phyloP scores from a whole-genome alignment of 2,888 invertebrate species.

The Torymus tubicola region DNA sequence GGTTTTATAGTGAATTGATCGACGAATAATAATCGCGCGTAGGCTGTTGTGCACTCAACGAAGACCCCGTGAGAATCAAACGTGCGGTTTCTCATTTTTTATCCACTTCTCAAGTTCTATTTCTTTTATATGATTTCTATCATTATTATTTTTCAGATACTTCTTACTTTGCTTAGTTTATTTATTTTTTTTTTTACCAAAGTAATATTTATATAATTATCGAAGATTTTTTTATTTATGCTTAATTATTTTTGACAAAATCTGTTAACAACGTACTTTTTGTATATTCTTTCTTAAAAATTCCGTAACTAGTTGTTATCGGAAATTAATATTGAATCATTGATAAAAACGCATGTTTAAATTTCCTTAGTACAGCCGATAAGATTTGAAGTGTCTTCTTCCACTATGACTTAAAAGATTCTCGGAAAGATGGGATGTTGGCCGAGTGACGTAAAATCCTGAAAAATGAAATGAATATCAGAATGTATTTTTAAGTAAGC shows the following conservation, averaged over 20 bases:
- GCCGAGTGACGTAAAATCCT: conserved; percentile 17
- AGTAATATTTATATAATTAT: not conserved
- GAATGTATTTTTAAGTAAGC: not conserved
- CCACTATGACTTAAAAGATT: conserved; percentile 30
- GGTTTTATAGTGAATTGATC: conserved; percentile 53
- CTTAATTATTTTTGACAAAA: not conserved
- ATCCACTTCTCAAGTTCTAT: not conserved
- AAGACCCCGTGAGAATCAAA: conserved; percentile 34
- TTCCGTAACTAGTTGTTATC: not conserved
- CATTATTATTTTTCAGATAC: too few species aligned
- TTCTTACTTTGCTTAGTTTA: not conserved
- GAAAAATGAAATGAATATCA: conserved; percentile 12
- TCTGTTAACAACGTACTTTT: too few species aligned
- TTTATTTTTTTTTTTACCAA: not conserved
- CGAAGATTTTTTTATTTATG: not conserved
- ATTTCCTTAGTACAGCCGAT: conserved; percentile 36
- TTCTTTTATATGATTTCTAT: not conserved
- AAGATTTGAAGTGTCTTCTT: conserved; percentile 19
- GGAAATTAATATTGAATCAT: conserved; percentile 39
- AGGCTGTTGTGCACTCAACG: not conserved
- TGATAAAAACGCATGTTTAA: conserved; percentile 29
- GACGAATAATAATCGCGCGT: conserved; percentile 57
- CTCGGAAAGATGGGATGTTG: not conserved
- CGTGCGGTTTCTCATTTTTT: conserved; percentile 15
- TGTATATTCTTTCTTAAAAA: too few species aligned